Evolutionary conservation across 1,140 invertebrate species (phyloP), one percentile per base, ranked within the genome.

Genomic region (Drosophila neocordata): DNA sequence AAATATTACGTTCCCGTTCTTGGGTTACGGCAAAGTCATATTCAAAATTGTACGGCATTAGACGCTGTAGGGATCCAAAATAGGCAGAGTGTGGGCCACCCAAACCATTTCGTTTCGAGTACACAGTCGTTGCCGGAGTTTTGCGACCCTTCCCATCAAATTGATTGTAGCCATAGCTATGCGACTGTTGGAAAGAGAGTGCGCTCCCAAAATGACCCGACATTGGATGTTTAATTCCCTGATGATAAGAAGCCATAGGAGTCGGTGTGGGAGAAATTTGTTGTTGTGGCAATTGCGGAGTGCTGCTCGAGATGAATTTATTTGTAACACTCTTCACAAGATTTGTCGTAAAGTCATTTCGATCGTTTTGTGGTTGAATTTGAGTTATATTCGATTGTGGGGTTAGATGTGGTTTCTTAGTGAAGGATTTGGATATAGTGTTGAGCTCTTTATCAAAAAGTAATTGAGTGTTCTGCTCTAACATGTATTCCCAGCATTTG

Each of bases 401-500:
- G 88, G 44, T 57, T n/a, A 75, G 11, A 38, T 92, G 89, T 73
- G 93, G 93, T 3, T 77, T 76, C 20, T 93, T 92, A 2, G 92
- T 92, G 34, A 94, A 94, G 0, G 93, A 94, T 75, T 94, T 95
- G 0, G 95, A 95, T 15, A 97, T 91, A 9, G 96, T 97, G 85
- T 97, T 96, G 48, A 97, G 90, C 91, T 97, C 96, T 84, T 97
- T 97, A 91, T 97, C 96, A 74, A 97, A 97, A 0, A 98, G 80
- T 68, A 97, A 91, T 82, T 97, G 96, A 0, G 96, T 97, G 79
- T 98, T 98, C 91, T 97, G 96, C 83, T 97, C 97, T 15, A 98
- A 90, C 96, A 97, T 97, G 80, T 97, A 98, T 77, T 98, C 97
- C 97, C 97, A 98, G 79, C 96, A 97, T 73, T 97, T 96, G 81